Evolutionary conservation across 2,888 invertebrate species (phyloP).

Genomic region (Agrochola lychnidis): DNA sequence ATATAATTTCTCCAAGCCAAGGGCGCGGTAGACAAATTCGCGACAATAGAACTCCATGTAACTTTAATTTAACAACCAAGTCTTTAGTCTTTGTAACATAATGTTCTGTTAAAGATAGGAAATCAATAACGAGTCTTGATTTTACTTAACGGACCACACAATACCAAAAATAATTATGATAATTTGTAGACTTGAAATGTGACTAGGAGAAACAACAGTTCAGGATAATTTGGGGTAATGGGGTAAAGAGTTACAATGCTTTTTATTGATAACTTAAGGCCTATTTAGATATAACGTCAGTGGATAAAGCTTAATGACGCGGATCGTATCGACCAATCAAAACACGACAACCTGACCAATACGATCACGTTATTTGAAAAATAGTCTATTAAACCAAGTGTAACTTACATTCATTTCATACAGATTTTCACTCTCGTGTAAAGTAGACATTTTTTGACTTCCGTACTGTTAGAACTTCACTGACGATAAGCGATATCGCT

Average conservation of each 20-base stretch:
- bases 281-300: too few relatives aligned
- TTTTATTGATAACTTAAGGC: conserved; percentile 8
- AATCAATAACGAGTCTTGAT: neutral
- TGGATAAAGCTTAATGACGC: too few relatives aligned
- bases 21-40: neutral
- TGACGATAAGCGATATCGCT: too few relatives aligned
- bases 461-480: too few relatives aligned
- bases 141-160: neutral
- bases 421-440: too few relatives aligned
- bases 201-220: conserved; percentile 3
- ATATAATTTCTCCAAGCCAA: neutral
- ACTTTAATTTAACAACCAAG: neutral
- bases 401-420: too few relatives aligned
- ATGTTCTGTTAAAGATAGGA: neutral
- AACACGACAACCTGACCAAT: too few relatives aligned
- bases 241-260: neutral
- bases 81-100: neutral
- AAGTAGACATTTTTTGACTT: too few relatives aligned
- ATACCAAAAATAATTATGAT: conserved; percentile 15
- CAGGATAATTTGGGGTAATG: neutral
- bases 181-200: conserved; percentile 12
- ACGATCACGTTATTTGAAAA: too few relatives aligned
- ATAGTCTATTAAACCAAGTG: too few relatives aligned
- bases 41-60: neutral
- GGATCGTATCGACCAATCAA: too few relatives aligned